Percentiles rank a stretch among this genome's conserved stretches.
Conservation (phyloP, 2,797 vertebrate species). For the Paramormyrops hopkinsi region DNA sequence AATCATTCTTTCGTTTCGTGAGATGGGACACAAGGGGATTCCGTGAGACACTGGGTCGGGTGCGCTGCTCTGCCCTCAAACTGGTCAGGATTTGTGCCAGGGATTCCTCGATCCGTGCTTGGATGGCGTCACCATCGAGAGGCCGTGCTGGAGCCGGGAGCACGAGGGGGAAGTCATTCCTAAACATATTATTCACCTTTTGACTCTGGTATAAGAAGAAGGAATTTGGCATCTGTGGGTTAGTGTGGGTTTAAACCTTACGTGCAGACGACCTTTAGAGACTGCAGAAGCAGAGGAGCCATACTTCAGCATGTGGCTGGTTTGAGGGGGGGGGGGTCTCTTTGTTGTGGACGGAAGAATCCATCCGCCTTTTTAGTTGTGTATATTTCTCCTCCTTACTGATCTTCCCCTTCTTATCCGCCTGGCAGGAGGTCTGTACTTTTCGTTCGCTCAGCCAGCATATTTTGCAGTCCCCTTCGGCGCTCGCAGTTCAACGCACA, state of each 20-base stretch:
- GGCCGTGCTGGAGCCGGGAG: not conserved
- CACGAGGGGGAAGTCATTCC: not conserved
- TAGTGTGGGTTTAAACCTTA: not conserved
- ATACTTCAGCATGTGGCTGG: not conserved
- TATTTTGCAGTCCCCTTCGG: not conserved
- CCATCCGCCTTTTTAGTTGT: not conserved
- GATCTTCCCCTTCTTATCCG: not conserved
- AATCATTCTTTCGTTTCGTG: not conserved
- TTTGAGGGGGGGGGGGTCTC: not conserved
- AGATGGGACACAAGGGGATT: not conserved
- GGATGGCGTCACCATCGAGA: not conserved
- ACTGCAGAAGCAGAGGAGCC: not conserved
- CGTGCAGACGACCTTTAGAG: not conserved
- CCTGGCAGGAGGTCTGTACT: not conserved
- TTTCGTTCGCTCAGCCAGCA: not conserved
- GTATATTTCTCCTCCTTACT: not conserved
- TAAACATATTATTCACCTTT: not conserved
- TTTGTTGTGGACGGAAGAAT: conserved; percentile 9
- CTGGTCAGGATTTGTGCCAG: not conserved
- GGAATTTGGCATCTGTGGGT: not conserved
- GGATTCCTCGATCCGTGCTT: not conserved
- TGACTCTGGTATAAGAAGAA: not conserved
- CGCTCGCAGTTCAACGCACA: not conserved
- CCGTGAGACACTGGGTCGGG: not conserved
- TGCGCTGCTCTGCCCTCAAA: not conserved